Evolutionary conservation across 2,113 vertebrate species (phyloP).

Genomic region (Oryzias curvinotus): DNA sequence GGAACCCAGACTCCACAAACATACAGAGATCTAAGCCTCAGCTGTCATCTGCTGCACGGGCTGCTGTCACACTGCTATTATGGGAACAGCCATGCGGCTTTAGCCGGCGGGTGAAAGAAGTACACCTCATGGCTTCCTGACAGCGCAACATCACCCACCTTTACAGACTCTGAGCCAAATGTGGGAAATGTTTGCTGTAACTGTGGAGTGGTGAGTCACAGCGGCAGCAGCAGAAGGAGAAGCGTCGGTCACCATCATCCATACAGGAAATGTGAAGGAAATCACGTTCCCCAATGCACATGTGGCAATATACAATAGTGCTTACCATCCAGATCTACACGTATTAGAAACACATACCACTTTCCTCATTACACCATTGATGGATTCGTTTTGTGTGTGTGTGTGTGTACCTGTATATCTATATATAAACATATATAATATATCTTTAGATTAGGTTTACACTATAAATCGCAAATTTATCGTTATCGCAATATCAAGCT

Average conservation of each 20-base stretch:
- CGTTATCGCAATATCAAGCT: too few relatives aligned
- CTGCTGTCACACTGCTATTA: slow-evolving; percentile 37
- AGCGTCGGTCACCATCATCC: not conserved
- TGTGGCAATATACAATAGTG: too few relatives aligned
- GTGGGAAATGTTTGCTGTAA: not conserved
- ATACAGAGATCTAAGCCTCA: slow-evolving; percentile 38
- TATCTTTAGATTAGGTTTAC: too few relatives aligned
- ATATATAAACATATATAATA: too few relatives aligned
- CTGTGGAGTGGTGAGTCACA: slow-evolving; percentile 3
- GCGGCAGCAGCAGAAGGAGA: not conserved
- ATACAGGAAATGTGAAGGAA: slow-evolving; percentile 14
- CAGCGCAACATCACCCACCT: slow-evolving; percentile 8
- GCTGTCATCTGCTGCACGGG: slow-evolving; percentile 46
- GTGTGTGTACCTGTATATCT: too few relatives aligned
- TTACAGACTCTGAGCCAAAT: slow-evolving; percentile 11
- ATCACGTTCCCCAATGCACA: slow-evolving; percentile 3
- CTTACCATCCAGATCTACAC: too few relatives aligned
- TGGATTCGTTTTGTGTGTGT: too few relatives aligned
- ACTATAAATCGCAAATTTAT: too few relatives aligned
- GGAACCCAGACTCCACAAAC: not conserved
- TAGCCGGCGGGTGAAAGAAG: slow-evolving; percentile 10
- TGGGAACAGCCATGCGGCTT: slow-evolving; percentile 44
- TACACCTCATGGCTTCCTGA: slow-evolving; percentile 8
- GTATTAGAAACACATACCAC: too few relatives aligned
- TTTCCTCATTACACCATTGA: too few relatives aligned